Percentiles rank a stretch among this genome's conserved stretches.
Evolutionary conservation across 1,140 invertebrate genomes (phyloP).

Genomic region (Palaemon carinicauda): DNA sequence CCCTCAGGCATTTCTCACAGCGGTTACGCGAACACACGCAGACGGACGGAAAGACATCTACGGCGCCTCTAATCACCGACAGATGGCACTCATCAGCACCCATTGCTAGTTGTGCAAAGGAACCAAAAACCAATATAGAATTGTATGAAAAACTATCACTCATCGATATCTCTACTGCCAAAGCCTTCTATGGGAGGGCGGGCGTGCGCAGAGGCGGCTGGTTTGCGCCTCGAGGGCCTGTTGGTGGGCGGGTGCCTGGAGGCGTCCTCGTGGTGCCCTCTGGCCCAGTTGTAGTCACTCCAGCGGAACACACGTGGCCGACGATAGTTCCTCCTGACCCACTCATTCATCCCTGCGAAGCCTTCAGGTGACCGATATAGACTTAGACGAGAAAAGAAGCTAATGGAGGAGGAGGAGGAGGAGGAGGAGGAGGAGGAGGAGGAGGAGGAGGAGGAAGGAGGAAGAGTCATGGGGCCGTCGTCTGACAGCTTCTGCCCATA

Average conservation of each 20-base stretch:
- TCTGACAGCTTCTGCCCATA: too few relatives aligned
- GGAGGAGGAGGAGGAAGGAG: too few relatives aligned
- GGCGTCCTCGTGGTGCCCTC: neutral
- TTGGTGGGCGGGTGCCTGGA: neutral
- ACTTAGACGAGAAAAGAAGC: neutral
- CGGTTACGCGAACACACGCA: neutral
- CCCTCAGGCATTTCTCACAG: neutral
- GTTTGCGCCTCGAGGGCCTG: neutral
- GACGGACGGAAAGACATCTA: too few relatives aligned
- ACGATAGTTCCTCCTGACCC: neutral
- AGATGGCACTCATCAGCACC: too few relatives aligned
- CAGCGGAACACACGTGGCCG: slow-evolving; percentile 40
- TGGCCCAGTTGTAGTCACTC: slow-evolving; percentile 45
- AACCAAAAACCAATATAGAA: too few relatives aligned
- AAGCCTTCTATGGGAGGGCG: neutral
- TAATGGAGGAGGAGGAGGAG: too few relatives aligned
- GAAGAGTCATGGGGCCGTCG: too few relatives aligned
- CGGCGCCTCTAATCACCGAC: too few relatives aligned
- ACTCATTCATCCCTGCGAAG: neutral
- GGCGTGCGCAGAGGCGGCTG: neutral
- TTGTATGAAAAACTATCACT: too few relatives aligned
- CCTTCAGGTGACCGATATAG: neutral
- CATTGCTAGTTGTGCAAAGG: too few relatives aligned
- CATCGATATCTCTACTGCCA: too few relatives aligned
- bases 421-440: too few relatives aligned